Percentiles rank a stretch among this genome's conserved stretches.
Evolutionary conservation across 2,888 invertebrate species (phyloP).

Genomic region (Drosophila affinis): DNA sequence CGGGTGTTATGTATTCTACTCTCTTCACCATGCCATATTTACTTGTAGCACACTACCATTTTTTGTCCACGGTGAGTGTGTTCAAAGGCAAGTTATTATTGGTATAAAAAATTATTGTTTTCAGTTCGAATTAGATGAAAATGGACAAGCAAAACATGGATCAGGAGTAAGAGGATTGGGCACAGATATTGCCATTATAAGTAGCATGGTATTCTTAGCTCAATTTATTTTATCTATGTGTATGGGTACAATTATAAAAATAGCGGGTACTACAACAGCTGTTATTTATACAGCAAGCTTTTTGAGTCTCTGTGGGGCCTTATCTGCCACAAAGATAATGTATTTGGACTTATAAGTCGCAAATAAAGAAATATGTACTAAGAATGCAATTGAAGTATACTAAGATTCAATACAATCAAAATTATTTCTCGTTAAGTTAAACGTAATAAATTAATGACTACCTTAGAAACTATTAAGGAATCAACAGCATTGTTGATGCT

Average conservation of each 20-base stretch:
- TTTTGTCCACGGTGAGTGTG: conserved; percentile 91
- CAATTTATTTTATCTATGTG: conserved; percentile 95
- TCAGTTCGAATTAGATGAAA: conserved; percentile 86
- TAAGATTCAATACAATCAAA: neutral
- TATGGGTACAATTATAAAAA: conserved; percentile 92
- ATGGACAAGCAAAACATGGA: conserved; percentile 85
- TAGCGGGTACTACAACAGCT: conserved; percentile 93
- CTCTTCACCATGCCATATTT: conserved; percentile 98
- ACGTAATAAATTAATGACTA: neutral
- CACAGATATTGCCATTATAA: conserved; percentile 96
- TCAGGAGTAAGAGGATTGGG: conserved; percentile 93
- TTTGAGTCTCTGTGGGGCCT: conserved; percentile 92
- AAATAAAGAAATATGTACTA: neutral
- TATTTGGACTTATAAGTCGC: conserved; percentile 89
- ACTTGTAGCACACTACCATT: conserved; percentile 96
- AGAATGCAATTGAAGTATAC: neutral
- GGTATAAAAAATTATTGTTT: conserved; percentile 11
- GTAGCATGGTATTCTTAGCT: conserved; percentile 97
- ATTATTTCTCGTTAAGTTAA: neutral
- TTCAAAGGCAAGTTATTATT: neutral
- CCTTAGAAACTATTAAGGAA: neutral
- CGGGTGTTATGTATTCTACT: conserved; percentile 98
- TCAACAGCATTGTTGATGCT: neutral
- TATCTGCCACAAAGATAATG: conserved; percentile 93
- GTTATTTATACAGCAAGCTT: conserved; percentile 94